These are phyloP conservation scores for Drosophila stalkeri DNA, from an alignment of 2,888 invertebrate species.

Conservation along the genomic window DNA sequence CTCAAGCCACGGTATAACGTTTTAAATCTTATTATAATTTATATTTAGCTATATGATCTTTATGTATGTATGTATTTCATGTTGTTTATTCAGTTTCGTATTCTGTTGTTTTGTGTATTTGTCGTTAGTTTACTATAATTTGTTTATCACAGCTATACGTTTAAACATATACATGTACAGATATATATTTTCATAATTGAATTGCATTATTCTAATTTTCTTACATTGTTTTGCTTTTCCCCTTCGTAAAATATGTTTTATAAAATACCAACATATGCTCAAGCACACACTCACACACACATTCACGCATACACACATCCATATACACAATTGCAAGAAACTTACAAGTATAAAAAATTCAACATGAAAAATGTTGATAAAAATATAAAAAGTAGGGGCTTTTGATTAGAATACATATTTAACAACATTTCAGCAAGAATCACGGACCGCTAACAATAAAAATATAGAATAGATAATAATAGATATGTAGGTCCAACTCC, in stretches of 20 bases:
- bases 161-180: slow-evolving; percentile 63
- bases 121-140: slow-evolving; percentile 71
- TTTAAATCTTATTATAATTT: slow-evolving; percentile 33
- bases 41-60: slow-evolving; percentile 49
- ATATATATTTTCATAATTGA: slow-evolving; percentile 43
- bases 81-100: slow-evolving; percentile 63
- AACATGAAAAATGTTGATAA: slow-evolving; percentile 50
- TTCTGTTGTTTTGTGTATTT: slow-evolving; percentile 60
- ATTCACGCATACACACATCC: neutral
- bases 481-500: slow-evolving; percentile 39
- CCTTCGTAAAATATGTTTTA: slow-evolving; percentile 32
- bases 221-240: slow-evolving; percentile 20
- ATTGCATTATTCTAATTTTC: slow-evolving; percentile 12
- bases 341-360: slow-evolving; percentile 47
- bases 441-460: slow-evolving; percentile 1
- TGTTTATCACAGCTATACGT: slow-evolving; percentile 79
- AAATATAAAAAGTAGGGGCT: slow-evolving; percentile 32
- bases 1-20: slow-evolving; percentile 42
- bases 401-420: slow-evolving; percentile 22
- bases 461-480: neutral
- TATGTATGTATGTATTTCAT: slow-evolving; percentile 1
- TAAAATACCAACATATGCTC: slow-evolving; percentile 33
- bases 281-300: slow-evolving; percentile 16
- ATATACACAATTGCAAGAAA: slow-evolving; percentile 37
- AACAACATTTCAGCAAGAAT: slow-evolving; percentile 49